These are phyloP conservation scores for Euphydryas editha DNA, from an alignment of 2,888 invertebrate genomes.

Conservation along the genomic window DNA sequence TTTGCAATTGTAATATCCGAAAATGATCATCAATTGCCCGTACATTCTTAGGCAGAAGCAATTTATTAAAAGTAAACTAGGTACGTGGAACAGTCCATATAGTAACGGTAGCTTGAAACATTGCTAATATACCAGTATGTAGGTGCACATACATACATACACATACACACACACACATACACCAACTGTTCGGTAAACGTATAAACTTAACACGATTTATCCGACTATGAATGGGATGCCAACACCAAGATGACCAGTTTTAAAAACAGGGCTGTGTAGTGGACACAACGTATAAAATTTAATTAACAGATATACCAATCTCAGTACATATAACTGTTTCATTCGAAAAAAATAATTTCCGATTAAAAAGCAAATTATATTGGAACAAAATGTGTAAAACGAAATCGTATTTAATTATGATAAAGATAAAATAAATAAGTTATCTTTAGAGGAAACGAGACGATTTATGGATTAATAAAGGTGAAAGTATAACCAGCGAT, in stretches of 20 bases:
- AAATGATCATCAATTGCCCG: slow-evolving; percentile 63
- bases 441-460: slow-evolving; percentile 31
- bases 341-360: slow-evolving; percentile 7
- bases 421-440: slow-evolving; percentile 30
- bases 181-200: slow-evolving; percentile 2
- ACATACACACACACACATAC: slow-evolving; percentile 23
- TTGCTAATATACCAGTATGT: slow-evolving; percentile 26
- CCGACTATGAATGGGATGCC: slow-evolving; percentile 35
- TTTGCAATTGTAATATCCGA: slow-evolving; percentile 55
- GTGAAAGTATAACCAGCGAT: slow-evolving; percentile 48
- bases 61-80: slow-evolving; percentile 51
- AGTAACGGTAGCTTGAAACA: slow-evolving; percentile 41
- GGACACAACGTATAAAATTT: slow-evolving; percentile 12
- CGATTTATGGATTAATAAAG: slow-evolving; percentile 39
- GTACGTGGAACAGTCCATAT: slow-evolving; percentile 34
- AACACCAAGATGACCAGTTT: slow-evolving; percentile 8
- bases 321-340: slow-evolving; percentile 1
- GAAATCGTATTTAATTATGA: slow-evolving; percentile 26
- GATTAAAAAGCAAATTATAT: slow-evolving; percentile 8
- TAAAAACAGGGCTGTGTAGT: slow-evolving; percentile 22
- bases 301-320: slow-evolving; percentile 1
- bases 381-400: slow-evolving; percentile 19
- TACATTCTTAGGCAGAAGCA: slow-evolving; percentile 54
- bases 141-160: slow-evolving; percentile 20
- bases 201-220: slow-evolving; percentile 31